These are phyloP conservation scores for Anolis carolinensis DNA, from an alignment of 2,113 vertebrate genomes.

Conservation along the genomic window DNA sequence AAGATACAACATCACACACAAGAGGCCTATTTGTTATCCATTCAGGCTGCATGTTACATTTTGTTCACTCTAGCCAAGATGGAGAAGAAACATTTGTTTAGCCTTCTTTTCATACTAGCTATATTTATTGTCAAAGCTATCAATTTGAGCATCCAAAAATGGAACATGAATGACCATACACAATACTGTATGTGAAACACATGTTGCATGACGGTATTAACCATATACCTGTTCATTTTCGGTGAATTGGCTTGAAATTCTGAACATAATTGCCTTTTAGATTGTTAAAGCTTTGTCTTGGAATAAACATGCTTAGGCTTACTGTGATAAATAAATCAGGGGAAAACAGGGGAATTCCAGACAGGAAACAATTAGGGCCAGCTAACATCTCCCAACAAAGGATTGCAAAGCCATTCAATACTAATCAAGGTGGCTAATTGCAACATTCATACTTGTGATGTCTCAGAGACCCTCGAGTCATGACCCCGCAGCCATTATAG, in stretches of 20 bases:
- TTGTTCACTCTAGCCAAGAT: neutral
- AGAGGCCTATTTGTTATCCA: neutral
- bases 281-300: neutral
- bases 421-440: too few relatives aligned
- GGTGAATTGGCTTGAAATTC: too few relatives aligned
- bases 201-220: neutral
- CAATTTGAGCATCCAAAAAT: constrained; percentile 8
- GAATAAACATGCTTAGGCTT: neutral
- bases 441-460: too few relatives aligned
- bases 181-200: neutral
- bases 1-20: neutral
- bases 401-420: too few relatives aligned
- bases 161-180: constrained; percentile 1
- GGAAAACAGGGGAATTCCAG: too few relatives aligned
- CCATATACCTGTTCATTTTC: too few relatives aligned
- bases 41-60: neutral
- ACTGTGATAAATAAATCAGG: neutral
- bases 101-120: constrained; percentile 1
- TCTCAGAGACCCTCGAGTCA: too few relatives aligned
- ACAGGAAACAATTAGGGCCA: too few relatives aligned
- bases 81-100: constrained; percentile 2
- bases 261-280: neutral
- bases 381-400: too few relatives aligned
- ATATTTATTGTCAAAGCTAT: constrained; percentile 18
- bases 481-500: too few relatives aligned